phyloP scores from a whole-genome alignment of 2,797 vertebrate species.

The Nyctibius grandis region DNA sequence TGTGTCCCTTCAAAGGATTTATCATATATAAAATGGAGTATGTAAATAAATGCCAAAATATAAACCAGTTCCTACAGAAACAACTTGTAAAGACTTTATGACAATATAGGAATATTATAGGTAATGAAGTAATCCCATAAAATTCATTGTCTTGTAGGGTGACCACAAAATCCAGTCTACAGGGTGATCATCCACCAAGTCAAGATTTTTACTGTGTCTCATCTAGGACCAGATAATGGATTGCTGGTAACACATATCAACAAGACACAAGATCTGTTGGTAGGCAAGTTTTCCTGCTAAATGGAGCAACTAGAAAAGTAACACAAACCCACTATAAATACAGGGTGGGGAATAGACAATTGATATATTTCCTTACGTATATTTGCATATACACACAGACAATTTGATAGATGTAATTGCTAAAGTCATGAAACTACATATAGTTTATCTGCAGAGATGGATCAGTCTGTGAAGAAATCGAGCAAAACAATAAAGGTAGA shows the following conservation, averaged over 20 bases:
- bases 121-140: neutral
- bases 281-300: conserved; percentile 2
- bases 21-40: neutral
- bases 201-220: neutral
- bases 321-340: neutral
- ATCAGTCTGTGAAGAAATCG: neutral
- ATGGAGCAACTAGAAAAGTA: neutral
- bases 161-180: neutral
- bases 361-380: neutral
- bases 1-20: neutral
- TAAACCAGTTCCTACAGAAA: neutral
- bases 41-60: neutral
- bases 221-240: conserved; percentile 39
- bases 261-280: conserved; percentile 69
- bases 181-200: neutral
- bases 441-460: neutral
- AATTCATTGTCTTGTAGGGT: conserved; percentile 27
- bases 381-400: neutral
- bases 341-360: neutral
- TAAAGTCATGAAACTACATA: neutral
- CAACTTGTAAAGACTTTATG: neutral
- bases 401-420: neutral
- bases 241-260: conserved; percentile 61
- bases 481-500: neutral
- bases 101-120: neutral